These are phyloP conservation scores for Xyrichtys novacula DNA, from an alignment of 2,797 vertebrate species.

Conservation along the genomic window DNA sequence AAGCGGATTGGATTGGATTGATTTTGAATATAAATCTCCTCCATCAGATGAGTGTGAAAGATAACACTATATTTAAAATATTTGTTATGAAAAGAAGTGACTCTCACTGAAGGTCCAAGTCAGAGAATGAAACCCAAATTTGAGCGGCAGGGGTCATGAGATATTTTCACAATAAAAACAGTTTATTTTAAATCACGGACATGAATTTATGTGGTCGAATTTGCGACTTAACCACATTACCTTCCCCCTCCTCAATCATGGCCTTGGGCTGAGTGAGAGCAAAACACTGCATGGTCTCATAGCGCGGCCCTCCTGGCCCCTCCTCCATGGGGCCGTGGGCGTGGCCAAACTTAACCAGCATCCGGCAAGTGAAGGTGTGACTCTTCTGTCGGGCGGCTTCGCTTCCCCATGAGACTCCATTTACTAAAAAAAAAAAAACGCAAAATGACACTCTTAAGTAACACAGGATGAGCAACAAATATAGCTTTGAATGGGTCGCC, in stretches of 20 bases:
- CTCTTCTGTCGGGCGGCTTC: constrained; percentile 95
- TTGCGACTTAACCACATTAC: constrained; percentile 64
- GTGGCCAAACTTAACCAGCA: constrained; percentile 92
- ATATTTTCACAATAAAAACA: no score
- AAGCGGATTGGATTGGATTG: no score
- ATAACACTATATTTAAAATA: no score
- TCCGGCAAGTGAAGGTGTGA: constrained; percentile 97
- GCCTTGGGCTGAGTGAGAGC: constrained; percentile 97
- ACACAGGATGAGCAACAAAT: constrained; percentile 25
- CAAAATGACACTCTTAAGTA: constrained; percentile 2
- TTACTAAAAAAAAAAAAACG: constrained; percentile 75
- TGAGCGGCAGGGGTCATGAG: neutral
- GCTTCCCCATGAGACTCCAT: constrained; percentile 93
- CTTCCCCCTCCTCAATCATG: constrained; percentile 98
- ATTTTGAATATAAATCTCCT: no score
- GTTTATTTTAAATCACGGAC: no score
- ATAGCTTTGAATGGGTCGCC: constrained; percentile 29
- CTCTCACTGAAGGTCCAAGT: neutral
- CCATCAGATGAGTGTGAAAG: no score
- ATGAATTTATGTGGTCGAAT: no score
- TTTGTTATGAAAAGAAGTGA: no score
- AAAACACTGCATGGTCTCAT: constrained; percentile 99
- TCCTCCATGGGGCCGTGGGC: constrained; percentile 88
- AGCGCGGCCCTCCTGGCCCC: constrained; percentile 86
- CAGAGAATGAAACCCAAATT: neutral